Evolutionary conservation across 2,888 invertebrate genomes (phyloP), one percentile per base, ranked within the genome.

Genomic region (Agrilus mali): DNA sequence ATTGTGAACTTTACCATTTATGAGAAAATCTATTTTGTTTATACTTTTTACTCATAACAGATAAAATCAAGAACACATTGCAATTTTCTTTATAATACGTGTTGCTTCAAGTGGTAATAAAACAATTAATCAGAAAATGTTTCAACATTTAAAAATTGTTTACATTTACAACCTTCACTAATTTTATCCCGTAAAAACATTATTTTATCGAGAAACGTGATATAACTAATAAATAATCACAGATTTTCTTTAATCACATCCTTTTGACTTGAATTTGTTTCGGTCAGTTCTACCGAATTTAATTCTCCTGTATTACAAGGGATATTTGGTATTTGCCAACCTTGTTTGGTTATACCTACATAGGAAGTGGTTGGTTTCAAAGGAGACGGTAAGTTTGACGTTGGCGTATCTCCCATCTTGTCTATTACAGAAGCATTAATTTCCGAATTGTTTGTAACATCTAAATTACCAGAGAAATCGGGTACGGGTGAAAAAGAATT

Each of bases 251-350:
- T 37, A 42, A 31, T 16, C 16, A 6, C 12, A 27, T 16, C 16
- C 22, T 40, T 40, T 22, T 15, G 22, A 17, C 13, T 15, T 36
- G 39, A 37, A 31, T 32, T 38, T 31, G 41, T 41, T 10, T 27
- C 27, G 10, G 8, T 27, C 10, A 27, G 10, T 27, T 10, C 27
- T 1, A 8, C 27, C 10, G 67, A 67, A 53, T 60, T 65, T 41
- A 63, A 67, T 56, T 78, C 76, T 14, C 78, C 79, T 0, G 78
- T 78, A 49, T 71, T 75, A 56, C 79, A 80, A 3, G 78, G 76
- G 58, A 80, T 79, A 45, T 74, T 76, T 13, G 78, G 78, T 57
- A 80, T 79, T 54, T 73, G 72, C 44, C 73, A 74, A 7, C 73
- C 75, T 55, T 72, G 72, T 44, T 68, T 67, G 1, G 78, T 75